Base-by-base conservation (phyloP, 2,797 vertebrate genomes). In the Arnoldichthys spilopterus region DNA sequence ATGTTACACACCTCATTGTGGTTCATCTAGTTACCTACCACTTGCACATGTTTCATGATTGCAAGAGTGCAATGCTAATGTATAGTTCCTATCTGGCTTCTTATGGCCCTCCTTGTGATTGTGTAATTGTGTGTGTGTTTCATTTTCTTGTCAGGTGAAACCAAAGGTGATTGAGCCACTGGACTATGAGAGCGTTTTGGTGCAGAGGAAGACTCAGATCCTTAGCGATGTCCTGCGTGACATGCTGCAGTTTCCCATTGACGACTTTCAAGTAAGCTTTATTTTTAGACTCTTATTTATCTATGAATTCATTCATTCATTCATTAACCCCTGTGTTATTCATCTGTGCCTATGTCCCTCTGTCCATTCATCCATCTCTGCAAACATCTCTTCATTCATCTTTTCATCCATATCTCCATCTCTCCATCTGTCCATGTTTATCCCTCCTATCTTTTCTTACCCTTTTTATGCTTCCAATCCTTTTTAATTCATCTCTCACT, bases 201-300 rank as follows among this genome's bases (percentile, higher is more conserved):
- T 97, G 24, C 98, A 99, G 88, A 97, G 95, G 90, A 98, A 97
- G 89, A 98, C 96, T 0, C 97, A 99, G 89, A 99, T 99, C 88
- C 88, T 98, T 88, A 97, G 96, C 0, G 97, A 99, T 87, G 92
- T 93, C 51, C 91, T 97, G 24, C 92, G 97, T 82, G 98, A 99
- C 85, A 97, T 99, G 97, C 91, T 99, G 7, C 95, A 97, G 86
- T 99, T 98, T 71, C 97, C 98, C 58, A 95, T 94, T 0, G 97
- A 99, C 24, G 98, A 99, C 91, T 98, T 98, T 85, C 96, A 97
- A 95, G 97, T 98, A 88, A 86, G 82, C 8, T 1, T 72, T 34
- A 26, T 0, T 22, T 20, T 63, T 45, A 45, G 2, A 45, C 13
- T 45, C 43, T 45, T 45, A 13, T 7, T 13, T 11, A 2, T 37